Percentiles rank a stretch among this genome's conserved stretches.
These are phyloP conservation scores for Setophaga petechia DNA, from an alignment of 2,113 vertebrate genomes.

Conservation along the genomic window DNA sequence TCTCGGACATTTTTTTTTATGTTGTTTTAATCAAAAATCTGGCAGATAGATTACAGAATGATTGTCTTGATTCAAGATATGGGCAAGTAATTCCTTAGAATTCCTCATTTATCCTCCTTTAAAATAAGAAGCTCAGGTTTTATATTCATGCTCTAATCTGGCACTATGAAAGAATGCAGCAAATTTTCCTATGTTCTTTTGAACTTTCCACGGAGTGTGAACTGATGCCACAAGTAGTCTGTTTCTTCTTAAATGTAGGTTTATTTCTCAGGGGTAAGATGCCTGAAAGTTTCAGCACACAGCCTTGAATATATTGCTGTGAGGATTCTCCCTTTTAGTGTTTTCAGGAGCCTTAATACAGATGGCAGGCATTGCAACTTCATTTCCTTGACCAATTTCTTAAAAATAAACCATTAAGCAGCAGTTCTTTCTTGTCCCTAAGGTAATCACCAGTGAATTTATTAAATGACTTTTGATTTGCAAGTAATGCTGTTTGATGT, in stretches of 20 bases:
- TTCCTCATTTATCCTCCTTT: not conserved
- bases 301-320: not conserved
- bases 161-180: not conserved
- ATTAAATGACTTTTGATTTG: not conserved
- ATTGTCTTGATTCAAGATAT: not conserved
- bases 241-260: not conserved
- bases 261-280: not conserved
- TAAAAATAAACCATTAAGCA: not conserved
- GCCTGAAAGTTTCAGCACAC: not conserved
- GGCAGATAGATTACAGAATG: not conserved
- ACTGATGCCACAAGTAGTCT: not conserved
- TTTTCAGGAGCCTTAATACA: not conserved
- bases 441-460: not conserved
- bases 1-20: not conserved
- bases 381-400: not conserved
- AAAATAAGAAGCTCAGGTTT: not conserved
- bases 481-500: not conserved
- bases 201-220: not conserved
- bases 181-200: not conserved
- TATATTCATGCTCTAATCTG: not conserved
- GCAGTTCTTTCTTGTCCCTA: not conserved
- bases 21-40: not conserved
- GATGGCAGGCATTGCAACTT: not conserved
- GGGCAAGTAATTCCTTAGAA: not conserved
- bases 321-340: not conserved